phyloP scores from a whole-genome alignment of 2,113 vertebrate genomes.

The Lagenorhynchus albirostris region DNA sequence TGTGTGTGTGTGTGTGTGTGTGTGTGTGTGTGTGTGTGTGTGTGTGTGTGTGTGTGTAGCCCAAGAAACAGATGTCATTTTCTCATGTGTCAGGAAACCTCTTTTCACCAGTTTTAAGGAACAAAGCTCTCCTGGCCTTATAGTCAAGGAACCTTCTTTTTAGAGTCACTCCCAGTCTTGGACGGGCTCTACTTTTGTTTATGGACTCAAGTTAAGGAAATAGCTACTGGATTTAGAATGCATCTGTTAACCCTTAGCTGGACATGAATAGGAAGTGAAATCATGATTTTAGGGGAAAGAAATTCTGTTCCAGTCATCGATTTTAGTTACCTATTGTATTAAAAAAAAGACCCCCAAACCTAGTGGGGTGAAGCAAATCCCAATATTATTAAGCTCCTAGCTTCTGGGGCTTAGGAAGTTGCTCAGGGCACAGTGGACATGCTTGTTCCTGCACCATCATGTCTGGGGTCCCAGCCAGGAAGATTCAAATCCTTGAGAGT shows the following conservation, averaged over 20 bases:
- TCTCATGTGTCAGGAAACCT: constrained; percentile 22
- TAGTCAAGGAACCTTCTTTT: constrained; percentile 30
- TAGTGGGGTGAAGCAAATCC: not conserved
- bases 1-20: not conserved
- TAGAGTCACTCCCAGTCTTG: not conserved
- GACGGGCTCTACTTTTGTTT: constrained; percentile 12
- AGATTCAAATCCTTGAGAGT: no score
- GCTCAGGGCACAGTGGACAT: not conserved
- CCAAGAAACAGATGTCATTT: constrained; percentile 41
- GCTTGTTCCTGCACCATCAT: not conserved
- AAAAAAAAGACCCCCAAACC: not conserved
- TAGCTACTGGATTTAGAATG: not conserved
- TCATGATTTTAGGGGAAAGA: not conserved
- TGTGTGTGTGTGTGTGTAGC: not conserved
- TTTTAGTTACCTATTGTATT: not conserved
- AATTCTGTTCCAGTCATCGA: not conserved
- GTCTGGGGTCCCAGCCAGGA: not conserved
- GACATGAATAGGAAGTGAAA: not conserved
- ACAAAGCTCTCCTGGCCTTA: constrained; percentile 14
- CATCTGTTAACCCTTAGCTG: not conserved
- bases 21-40: not conserved
- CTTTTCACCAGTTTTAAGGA: constrained; percentile 39
- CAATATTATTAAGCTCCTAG: not conserved
- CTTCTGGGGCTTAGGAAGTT: not conserved
- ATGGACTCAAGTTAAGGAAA: not conserved